These are phyloP conservation scores for Pseudorhombus dupliciocellatus DNA, from an alignment of 2,113 vertebrate genomes.

Conservation along the genomic window DNA sequence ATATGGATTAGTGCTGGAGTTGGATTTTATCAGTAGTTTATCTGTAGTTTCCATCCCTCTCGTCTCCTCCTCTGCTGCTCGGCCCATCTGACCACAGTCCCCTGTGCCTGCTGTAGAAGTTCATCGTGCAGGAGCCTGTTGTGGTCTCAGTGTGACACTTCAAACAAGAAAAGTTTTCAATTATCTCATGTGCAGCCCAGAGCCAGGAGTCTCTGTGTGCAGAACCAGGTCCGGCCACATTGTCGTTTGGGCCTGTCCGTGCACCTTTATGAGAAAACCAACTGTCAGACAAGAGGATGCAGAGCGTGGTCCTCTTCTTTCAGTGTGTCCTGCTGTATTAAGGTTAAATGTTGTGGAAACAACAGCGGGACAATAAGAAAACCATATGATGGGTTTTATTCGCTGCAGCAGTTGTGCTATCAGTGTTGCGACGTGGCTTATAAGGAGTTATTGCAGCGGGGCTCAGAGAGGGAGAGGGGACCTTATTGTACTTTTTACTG, in stretches of 20 bases:
- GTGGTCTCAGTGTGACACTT: constrained; percentile 40
- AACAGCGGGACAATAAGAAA: constrained; percentile 59
- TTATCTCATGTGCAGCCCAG: constrained; percentile 26
- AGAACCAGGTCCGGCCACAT: constrained; percentile 22
- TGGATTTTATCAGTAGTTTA: background rate
- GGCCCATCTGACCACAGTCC: constrained; percentile 18
- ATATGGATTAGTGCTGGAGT: no score
- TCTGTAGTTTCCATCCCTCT: background rate
- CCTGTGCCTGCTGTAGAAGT: constrained; percentile 1
- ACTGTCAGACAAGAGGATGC: constrained; percentile 36
- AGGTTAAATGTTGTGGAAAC: constrained; percentile 70
- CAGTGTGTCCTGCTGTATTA: constrained; percentile 52
- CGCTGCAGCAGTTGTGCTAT: constrained; percentile 32
- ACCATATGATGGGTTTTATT: constrained; percentile 52
- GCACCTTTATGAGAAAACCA: constrained; percentile 40
- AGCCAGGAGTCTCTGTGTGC: constrained; percentile 37
- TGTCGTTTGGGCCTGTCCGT: constrained; percentile 15
- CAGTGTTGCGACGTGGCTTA: background rate
- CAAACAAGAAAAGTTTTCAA: constrained; percentile 47
- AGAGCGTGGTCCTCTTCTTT: constrained; percentile 22
- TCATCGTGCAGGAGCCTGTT: constrained; percentile 14
- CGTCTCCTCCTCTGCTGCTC: background rate
- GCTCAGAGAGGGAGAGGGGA: background rate
- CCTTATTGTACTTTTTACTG: constrained; percentile 20
- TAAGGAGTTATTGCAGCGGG: no score